These are phyloP conservation scores for Drosophila neutralis DNA, from an alignment of 2,888 invertebrate species.

Conservation along the genomic window DNA sequence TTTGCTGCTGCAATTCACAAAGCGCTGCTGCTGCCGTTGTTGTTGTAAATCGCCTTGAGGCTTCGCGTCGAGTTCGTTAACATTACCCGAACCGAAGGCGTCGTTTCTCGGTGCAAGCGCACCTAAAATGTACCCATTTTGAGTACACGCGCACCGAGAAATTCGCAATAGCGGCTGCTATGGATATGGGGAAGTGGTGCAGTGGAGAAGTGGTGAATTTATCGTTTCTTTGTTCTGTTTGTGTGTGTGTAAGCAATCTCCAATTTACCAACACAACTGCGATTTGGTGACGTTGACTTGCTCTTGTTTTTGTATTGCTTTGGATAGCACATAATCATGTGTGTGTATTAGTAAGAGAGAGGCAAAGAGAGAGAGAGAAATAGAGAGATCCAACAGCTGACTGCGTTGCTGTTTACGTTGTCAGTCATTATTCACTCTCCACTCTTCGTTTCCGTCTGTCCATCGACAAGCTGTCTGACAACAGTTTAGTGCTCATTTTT, in stretches of 20 bases:
- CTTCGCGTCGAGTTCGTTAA: conserved; percentile 72
- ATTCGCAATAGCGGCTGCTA: conserved; percentile 37
- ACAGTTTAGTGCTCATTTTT: conserved; percentile 3
- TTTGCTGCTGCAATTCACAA: conserved; percentile 15
- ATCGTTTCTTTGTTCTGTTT: conserved; percentile 34
- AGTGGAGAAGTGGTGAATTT: conserved; percentile 36
- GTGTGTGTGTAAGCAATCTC: conserved; percentile 18
- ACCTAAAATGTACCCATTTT: conserved; percentile 69
- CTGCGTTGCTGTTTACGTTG: conserved; percentile 12
- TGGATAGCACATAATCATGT: conserved; percentile 25
- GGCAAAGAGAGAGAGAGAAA: neutral
- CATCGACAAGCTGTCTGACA: conserved; percentile 11
- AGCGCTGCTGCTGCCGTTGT: conserved; percentile 26
- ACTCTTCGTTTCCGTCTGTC: neutral
- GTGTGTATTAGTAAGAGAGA: conserved; percentile 26
- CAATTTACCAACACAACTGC: conserved; percentile 28
- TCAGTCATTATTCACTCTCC: neutral
- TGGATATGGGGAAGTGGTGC: conserved; percentile 2
- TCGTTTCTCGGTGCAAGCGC: conserved; percentile 51
- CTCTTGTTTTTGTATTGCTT: conserved; percentile 10
- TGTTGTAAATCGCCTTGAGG: conserved; percentile 18
- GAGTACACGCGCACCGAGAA: conserved; percentile 76
- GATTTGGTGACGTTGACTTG: conserved; percentile 33
- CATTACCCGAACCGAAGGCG: conserved; percentile 50
- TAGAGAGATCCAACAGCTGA: conserved; percentile 40